Base-by-base conservation (phyloP, 2,797 vertebrate species). In the Argyrosomus regius region DNA sequence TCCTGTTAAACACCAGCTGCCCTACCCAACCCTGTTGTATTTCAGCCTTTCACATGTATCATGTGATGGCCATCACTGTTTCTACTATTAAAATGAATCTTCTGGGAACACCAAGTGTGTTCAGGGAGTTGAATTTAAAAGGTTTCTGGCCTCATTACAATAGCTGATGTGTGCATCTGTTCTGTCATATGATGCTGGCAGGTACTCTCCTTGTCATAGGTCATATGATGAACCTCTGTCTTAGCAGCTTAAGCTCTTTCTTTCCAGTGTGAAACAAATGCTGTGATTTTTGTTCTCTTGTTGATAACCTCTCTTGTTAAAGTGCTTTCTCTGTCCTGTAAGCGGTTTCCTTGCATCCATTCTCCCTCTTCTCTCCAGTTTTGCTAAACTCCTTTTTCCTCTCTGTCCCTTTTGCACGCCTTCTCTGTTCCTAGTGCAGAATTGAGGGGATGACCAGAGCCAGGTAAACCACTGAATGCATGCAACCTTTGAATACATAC, bases 381-480 rank as follows among this genome's bases (percentile, higher is more conserved):
- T 88, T 90, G 87, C 91, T 95, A 94, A 95, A 94, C 83, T 94
- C 93, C 78, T 92, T 94, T 95, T 93, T 94, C 96, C 85, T 94
- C 96, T 97, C 94, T 97, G 89, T 96, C 94, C 95, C 89, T 83
- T 94, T 95, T 93, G 96, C 95, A 96, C 92, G 95, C 96, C 93
- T 91, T 94, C 95, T 96, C 94, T 95, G 93, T 96, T 94, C 92
- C 84, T 98, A 98, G 98, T 98, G 96, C 98, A 99, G 97, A 97
- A 99, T 94, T 99, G 97, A 99, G 95, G 94, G 96, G 93, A 96
- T 97, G 94, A 96, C 94, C 88, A 95, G 86, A 95, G 88, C 91
- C 96, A 99, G 98, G 98, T 99, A 99, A 98, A 93, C 72, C 53
- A 2, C 80, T 89, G 63, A 89, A 79, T 60, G 87, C 84, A 81